These are phyloP conservation scores for Neogale vison DNA, from an alignment of 2,113 vertebrate species.

Conservation along the genomic window DNA sequence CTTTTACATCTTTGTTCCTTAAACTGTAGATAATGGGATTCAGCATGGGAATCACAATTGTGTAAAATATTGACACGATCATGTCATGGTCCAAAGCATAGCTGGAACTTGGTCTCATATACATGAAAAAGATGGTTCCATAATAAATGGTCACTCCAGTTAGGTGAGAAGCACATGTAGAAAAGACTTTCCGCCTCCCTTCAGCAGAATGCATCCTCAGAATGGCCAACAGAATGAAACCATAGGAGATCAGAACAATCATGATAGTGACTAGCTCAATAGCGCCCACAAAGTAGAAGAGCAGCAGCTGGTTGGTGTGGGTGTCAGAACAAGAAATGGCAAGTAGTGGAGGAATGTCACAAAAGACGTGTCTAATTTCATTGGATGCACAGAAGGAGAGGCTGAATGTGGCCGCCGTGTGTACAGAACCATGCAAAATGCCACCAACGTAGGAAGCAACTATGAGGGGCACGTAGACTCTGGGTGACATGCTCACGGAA, in stretches of 20 bases:
- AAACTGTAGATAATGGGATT: slow-evolving; percentile 60
- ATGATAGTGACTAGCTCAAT: slow-evolving; percentile 49
- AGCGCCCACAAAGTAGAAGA: slow-evolving; percentile 10
- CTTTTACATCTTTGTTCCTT: slow-evolving; percentile 66
- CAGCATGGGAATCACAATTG: slow-evolving; percentile 64
- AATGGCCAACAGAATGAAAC: slow-evolving; percentile 46
- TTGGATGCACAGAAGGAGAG: slow-evolving; percentile 61
- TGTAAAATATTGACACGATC: slow-evolving; percentile 56
- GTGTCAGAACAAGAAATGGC: slow-evolving; percentile 68
- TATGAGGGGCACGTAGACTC: neutral
- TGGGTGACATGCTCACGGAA: neutral
- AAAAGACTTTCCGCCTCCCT: slow-evolving; percentile 58
- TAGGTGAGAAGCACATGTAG: neutral
- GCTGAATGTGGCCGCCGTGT: neutral
- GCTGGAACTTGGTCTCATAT: neutral
- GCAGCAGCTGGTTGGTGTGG: slow-evolving; percentile 41
- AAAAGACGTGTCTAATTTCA: slow-evolving; percentile 66
- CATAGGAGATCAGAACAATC: slow-evolving; percentile 56
- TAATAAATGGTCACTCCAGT: neutral
- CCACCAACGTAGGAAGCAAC: neutral
- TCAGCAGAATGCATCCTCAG: slow-evolving; percentile 44
- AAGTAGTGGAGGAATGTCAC: slow-evolving; percentile 68
- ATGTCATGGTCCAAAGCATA: slow-evolving; percentile 35
- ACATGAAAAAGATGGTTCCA: slow-evolving; percentile 18
- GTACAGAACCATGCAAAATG: neutral